Evolutionary conservation across 2,888 invertebrate genomes (phyloP).

Genomic region (Epistrophella euchroma): DNA sequence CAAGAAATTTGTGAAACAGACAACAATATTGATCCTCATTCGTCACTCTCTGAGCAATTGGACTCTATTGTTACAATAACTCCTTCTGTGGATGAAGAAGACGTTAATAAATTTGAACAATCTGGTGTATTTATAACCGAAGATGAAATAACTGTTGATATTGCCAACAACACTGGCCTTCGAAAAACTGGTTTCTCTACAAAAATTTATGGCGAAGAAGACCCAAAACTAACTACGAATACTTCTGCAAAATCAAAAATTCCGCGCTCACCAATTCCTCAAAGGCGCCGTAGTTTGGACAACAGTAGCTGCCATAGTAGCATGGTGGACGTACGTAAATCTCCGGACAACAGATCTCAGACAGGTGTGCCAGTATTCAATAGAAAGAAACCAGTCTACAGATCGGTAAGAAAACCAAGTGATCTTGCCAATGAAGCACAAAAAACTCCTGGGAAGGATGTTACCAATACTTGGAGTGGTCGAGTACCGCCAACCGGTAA

Average conservation of each 20-base stretch:
- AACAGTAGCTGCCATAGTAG: constrained; percentile 80
- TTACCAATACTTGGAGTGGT: constrained; percentile 91
- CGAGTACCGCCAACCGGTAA: constrained; percentile 83
- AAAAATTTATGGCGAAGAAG: constrained; percentile 86
- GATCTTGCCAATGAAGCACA: constrained; percentile 58
- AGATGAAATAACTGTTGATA: constrained; percentile 85
- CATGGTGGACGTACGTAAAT: constrained; percentile 74
- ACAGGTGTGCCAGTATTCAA: constrained; percentile 80
- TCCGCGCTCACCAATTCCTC: constrained; percentile 82
- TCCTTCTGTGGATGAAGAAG: constrained; percentile 54
- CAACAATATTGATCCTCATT: constrained; percentile 76
- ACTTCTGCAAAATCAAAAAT: constrained; percentile 83
- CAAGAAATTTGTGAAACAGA: constrained; percentile 78
- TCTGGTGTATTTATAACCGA: constrained; percentile 83
- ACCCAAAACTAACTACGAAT: constrained; percentile 75
- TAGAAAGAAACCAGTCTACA: constrained; percentile 82
- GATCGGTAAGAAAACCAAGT: constrained; percentile 84
- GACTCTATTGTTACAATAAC: constrained; percentile 67
- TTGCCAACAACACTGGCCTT: constrained; percentile 88
- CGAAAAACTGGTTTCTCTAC: constrained; percentile 89
- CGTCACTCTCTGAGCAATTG: constrained; percentile 56
- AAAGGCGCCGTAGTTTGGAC: constrained; percentile 82
- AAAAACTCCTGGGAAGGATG: constrained; percentile 84
- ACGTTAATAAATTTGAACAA: constrained; percentile 81
- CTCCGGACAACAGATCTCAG: constrained; percentile 80